phyloP scores from a whole-genome alignment of 2,113 vertebrate species.

The Zapornia atra region DNA sequence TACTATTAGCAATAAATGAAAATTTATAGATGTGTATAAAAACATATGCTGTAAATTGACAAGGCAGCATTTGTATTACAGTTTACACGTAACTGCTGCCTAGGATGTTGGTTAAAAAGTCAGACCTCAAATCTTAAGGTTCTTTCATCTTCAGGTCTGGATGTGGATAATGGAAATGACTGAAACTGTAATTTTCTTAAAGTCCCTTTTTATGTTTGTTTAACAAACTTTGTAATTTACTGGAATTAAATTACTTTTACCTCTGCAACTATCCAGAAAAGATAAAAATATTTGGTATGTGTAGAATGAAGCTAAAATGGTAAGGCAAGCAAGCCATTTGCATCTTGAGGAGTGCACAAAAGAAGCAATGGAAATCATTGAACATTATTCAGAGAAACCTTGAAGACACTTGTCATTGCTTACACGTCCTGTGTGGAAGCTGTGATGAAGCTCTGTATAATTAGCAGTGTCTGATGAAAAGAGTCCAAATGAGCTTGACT shows the following conservation, averaged over 20 bases:
- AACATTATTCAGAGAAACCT: neutral
- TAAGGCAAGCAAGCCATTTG: neutral
- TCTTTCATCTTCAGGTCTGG: neutral
- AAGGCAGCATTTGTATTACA: neutral
- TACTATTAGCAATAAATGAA: neutral
- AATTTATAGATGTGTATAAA: neutral
- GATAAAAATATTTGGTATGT: neutral
- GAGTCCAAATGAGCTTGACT: neutral
- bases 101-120: neutral
- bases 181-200: neutral
- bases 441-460: neutral
- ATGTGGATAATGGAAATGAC: neutral
- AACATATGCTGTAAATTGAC: neutral
- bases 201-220: rapidly evolving
- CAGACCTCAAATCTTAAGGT: neutral
- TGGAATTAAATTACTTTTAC: neutral
- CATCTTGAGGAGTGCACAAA: neutral
- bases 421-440: neutral
- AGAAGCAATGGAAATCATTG: neutral
- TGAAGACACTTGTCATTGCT: neutral
- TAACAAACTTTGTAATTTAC: neutral
- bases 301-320: neutral
- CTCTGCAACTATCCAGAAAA: neutral
- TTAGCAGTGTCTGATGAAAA: neutral
- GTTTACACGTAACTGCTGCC: neutral